Evolutionary conservation across 2,888 invertebrate genomes (phyloP), one percentile per base, ranked within the genome.

Genomic region (Rambutsinella grinnellia): DNA sequence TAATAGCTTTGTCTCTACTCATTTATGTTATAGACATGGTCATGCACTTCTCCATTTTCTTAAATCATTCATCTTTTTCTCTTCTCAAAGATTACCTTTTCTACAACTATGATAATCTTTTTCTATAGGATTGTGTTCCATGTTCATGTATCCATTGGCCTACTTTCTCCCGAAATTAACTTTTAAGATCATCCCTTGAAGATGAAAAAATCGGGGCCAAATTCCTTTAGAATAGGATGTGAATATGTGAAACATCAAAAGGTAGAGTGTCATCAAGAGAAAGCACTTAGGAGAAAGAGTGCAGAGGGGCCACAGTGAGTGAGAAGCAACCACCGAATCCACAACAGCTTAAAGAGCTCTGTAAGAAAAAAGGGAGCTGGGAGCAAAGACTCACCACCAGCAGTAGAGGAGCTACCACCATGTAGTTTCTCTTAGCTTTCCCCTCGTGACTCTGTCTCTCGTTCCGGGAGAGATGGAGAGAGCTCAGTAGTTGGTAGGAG

Each of bases 291-390:
- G 13, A 36, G 13, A 36, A 36, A 53, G 36, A 24, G 54, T 8
- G 54, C 60, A 60, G 60, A 60, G 23, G 57, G 58, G 58, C 17
- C 54, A 76, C 67, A 76, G 76, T 76, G 46, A 76, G 76, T 62
- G 53, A 69, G 56, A 63, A 76, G 76, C 76, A 76, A 69, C 68
- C 76, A 76, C 76, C 76, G 76, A 63, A 76, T 67, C 76, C 76
- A 76, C 76, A 76, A 76, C 76, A 69, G 75, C 56, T 68, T 70
- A 21, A 61, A 57, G 56, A 21, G 28, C 66, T 56, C 27, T 28
- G 57, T 6, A 23, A 27, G 57, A 28, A 17, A 24, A 57, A 57
- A 27, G 57, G 10, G 24, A 57, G 10, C n/a, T n/a, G n/a, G n/a
- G n/a, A n/a, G n/a, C n/a, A n/a, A n/a, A n/a, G n/a, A n/a, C n/a